Evolutionary conservation across 2,113 vertebrate genomes (phyloP).

Genomic region (Eptesicus fuscus): DNA sequence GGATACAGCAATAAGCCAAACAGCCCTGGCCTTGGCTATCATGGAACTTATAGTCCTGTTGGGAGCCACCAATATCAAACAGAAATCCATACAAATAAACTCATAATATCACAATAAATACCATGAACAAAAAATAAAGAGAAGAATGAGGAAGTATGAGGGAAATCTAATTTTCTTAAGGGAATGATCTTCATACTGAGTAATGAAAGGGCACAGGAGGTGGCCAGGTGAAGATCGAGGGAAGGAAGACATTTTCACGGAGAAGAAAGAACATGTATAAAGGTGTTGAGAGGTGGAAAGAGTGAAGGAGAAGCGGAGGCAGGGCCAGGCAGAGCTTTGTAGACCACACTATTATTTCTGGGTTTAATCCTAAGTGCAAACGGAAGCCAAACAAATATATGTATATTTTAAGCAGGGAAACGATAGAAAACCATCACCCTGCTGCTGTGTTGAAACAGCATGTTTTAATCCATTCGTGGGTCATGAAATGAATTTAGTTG

Average conservation of each 20-base stretch:
- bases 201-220: background rate
- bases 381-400: background rate
- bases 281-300: background rate
- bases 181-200: background rate
- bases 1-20: background rate
- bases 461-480: background rate
- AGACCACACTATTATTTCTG: background rate
- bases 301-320: background rate
- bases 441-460: background rate
- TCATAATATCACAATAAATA: background rate
- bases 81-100: slow-evolving; percentile 27
- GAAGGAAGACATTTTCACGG: background rate
- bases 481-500: slow-evolving; percentile 12
- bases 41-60: background rate
- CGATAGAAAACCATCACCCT: background rate
- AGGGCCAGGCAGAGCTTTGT: rapidly evolving
- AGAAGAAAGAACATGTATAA: background rate
- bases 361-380: background rate
- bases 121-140: background rate
- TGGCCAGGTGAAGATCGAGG: background rate
- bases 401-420: background rate
- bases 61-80: background rate
- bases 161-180: background rate
- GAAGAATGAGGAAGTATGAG: background rate
- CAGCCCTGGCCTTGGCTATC: background rate